These are phyloP conservation scores for Pavo muticus DNA, from an alignment of 2,113 vertebrate species.

Conservation along the genomic window DNA sequence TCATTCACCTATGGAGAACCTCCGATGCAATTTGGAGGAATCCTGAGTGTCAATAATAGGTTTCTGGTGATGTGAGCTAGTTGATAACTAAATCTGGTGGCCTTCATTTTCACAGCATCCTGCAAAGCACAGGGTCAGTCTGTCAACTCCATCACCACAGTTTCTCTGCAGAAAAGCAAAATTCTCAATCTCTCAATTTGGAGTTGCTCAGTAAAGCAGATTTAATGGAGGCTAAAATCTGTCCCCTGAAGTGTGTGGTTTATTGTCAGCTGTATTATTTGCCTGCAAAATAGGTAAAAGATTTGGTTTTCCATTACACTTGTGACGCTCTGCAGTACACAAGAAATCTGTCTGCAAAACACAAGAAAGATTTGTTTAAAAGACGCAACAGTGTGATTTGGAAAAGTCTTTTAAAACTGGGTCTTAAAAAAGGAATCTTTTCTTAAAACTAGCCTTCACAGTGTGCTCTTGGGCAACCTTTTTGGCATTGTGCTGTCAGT, in stretches of 20 bases:
- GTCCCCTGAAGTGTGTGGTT: background rate
- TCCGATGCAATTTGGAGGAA: background rate
- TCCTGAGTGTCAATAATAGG: background rate
- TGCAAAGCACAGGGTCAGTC: background rate
- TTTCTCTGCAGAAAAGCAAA: background rate
- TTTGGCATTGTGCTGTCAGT: conserved; percentile 71
- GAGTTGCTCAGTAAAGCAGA: background rate
- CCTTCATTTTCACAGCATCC: background rate
- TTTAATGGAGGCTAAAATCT: background rate
- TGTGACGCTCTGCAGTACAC: background rate
- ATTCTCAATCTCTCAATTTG: background rate
- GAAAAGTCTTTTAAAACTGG: background rate
- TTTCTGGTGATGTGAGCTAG: background rate
- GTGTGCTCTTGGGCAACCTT: conserved; percentile 61
- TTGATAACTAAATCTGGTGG: background rate
- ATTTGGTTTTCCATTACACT: background rate
- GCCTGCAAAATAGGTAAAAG: background rate
- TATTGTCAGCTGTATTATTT: background rate
- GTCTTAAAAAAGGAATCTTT: background rate
- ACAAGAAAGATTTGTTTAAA: conserved; percentile 8
- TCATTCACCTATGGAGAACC: background rate
- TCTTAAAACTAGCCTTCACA: conserved; percentile 30
- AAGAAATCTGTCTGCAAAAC: background rate
- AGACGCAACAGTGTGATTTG: background rate
- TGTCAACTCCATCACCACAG: background rate